Conservation (phyloP, 1,140 invertebrate genomes). For the Rhizoglyphus robini region DNA sequence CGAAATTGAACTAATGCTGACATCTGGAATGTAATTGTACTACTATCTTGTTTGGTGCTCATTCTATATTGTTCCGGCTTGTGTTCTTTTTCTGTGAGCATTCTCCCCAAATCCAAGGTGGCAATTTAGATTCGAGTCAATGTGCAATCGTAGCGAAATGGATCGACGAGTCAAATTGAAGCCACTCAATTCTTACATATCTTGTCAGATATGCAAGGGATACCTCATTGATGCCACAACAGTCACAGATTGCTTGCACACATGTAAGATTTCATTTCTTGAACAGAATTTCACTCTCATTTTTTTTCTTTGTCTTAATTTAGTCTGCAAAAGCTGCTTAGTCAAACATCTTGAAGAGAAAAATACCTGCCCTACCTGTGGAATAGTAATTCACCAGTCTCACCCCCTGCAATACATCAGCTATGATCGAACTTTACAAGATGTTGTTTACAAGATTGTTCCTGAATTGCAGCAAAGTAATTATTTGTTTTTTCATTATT, state of each 20-base stretch:
- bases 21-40: too few relatives aligned
- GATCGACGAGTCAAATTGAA: constrained; percentile 28
- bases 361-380: constrained; percentile 91
- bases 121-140: too few relatives aligned
- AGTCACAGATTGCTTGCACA: constrained; percentile 41
- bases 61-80: too few relatives aligned
- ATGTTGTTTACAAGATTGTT: constrained; percentile 94
- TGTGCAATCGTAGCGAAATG: constrained; percentile 29
- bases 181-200: constrained; percentile 35
- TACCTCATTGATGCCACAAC: constrained; percentile 41
- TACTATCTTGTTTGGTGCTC: too few relatives aligned
- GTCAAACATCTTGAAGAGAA: constrained; percentile 94
- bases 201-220: constrained; percentile 39
- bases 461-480: constrained; percentile 72
- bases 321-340: constrained; percentile 92
- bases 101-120: too few relatives aligned
- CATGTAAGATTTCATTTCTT: constrained; percentile 30
- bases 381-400: constrained; percentile 91
- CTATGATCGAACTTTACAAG: constrained; percentile 95
- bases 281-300: not conserved
- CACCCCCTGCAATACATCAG: constrained; percentile 92
- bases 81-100: too few relatives aligned
- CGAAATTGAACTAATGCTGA: too few relatives aligned
- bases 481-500: constrained; percentile 7
- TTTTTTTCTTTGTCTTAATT: constrained; percentile 30